These are phyloP conservation scores for Melanotaenia pygmaea DNA, from an alignment of 2,797 vertebrate genomes.

Conservation along the genomic window DNA sequence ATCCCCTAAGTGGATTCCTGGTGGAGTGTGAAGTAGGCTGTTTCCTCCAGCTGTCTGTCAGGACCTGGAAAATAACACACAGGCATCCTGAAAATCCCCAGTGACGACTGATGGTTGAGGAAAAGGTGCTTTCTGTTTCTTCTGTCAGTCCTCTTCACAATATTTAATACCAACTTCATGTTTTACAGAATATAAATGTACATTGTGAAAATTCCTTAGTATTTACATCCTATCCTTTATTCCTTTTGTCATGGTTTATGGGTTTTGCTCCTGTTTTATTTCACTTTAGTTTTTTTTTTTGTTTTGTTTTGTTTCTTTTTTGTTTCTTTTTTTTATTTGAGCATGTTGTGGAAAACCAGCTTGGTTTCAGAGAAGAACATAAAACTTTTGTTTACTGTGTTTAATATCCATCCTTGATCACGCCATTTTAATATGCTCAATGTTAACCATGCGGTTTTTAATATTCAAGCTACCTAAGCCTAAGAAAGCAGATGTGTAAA, in stretches of 20 bases:
- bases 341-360: too few species aligned
- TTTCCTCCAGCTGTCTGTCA: conserved; percentile 52
- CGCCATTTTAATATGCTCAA: too few species aligned
- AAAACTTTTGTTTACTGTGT: not conserved
- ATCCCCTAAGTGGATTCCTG: conserved; percentile 51
- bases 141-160: not conserved
- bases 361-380: not conserved
- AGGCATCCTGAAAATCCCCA: conserved; percentile 37
- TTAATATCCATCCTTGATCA: too few species aligned
- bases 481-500: not conserved
- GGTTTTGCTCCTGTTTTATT: not conserved
- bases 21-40: conserved; percentile 34
- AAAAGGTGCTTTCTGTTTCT: conserved; percentile 11
- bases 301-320: not conserved
- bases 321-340: too few species aligned
- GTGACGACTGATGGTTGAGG: not conserved
- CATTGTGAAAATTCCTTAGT: not conserved
- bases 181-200: not conserved
- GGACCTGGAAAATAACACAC: conserved; percentile 40
- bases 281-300: not conserved
- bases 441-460: not conserved
- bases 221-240: not conserved
- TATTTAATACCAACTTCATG: not conserved
- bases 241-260: not conserved
- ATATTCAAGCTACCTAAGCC: not conserved